These are phyloP conservation scores for Protonemura montana DNA, from an alignment of 2,888 invertebrate species.

Conservation along the genomic window DNA sequence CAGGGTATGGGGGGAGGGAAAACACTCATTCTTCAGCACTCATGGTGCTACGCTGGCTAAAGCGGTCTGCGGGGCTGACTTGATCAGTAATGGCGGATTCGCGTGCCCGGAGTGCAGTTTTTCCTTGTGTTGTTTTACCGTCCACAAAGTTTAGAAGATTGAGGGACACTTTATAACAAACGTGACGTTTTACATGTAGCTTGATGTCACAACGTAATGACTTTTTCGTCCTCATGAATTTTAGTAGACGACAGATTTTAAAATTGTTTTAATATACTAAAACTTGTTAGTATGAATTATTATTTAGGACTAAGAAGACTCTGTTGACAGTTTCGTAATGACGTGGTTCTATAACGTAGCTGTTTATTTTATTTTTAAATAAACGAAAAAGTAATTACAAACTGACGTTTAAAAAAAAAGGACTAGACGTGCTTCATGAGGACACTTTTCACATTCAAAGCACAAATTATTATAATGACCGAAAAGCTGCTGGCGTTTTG, in stretches of 20 bases:
- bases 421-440: not conserved
- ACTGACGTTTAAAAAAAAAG: not conserved
- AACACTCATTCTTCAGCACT: constrained; percentile 47
- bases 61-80: constrained; percentile 50
- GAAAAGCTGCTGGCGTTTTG: not conserved
- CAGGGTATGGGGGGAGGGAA: constrained; percentile 29
- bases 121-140: not conserved
- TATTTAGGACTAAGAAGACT: not conserved
- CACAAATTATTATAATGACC: not conserved
- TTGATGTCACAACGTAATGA: constrained; percentile 20
- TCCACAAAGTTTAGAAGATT: constrained; percentile 26
- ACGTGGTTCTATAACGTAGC: not conserved
- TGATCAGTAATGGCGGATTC: constrained; percentile 31
- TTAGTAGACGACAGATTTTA: constrained; percentile 25
- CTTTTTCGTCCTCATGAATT: constrained; percentile 26
- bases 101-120: constrained; percentile 29
- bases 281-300: constrained; percentile 31
- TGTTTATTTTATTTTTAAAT: not conserved
- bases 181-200: constrained; percentile 28
- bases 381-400: constrained; percentile 12
- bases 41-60: too few species aligned
- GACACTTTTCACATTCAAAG: not conserved
- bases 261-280: constrained; percentile 22
- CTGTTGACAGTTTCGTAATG: not conserved
- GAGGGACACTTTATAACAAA: constrained; percentile 32